Percentiles rank a stretch among this genome's conserved stretches.
Conservation (phyloP, 2,113 vertebrate species). For the Ammodramus savannarum region DNA sequence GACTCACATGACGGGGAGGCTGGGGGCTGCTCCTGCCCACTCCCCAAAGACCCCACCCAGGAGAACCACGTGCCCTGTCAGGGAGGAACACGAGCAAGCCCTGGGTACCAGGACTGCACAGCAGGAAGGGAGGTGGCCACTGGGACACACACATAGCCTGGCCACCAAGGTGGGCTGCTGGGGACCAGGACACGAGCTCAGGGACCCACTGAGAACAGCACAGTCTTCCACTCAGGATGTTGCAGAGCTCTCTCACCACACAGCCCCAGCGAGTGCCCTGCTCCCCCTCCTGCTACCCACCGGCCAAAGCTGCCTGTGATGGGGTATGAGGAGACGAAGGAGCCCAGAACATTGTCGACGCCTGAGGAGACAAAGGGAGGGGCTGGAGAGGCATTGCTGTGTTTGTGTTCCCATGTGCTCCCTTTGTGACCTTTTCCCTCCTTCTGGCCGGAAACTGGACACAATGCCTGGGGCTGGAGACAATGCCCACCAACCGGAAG, state of each 20-base stretch:
- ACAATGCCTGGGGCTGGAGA: background rate
- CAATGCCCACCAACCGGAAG: background rate
- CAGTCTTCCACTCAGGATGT: background rate
- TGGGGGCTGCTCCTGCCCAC: background rate
- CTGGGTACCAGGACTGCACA: accelerated
- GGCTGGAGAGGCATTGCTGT: background rate
- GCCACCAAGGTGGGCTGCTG: background rate
- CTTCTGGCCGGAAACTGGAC: accelerated
- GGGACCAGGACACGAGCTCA: background rate
- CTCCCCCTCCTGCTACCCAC: slow-evolving; percentile 62
- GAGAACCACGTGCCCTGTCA: accelerated
- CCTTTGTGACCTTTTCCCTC: no score
- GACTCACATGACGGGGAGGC: no score
- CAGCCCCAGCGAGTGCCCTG: accelerated
- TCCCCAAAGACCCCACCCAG: background rate
- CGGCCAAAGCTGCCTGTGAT: slow-evolving; percentile 94
- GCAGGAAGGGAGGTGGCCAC: background rate
- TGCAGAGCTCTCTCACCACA: background rate
- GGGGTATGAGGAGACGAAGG: slow-evolving; percentile 88
- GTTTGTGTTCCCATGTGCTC: background rate
- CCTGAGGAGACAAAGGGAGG: slow-evolving; percentile 56
- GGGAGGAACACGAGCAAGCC: background rate
- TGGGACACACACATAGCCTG: accelerated
- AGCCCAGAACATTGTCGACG: slow-evolving; percentile 87
- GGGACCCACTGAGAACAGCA: background rate